Conservation (phyloP, 1,140 invertebrate species). For the Drosophila albomicans region DNA sequence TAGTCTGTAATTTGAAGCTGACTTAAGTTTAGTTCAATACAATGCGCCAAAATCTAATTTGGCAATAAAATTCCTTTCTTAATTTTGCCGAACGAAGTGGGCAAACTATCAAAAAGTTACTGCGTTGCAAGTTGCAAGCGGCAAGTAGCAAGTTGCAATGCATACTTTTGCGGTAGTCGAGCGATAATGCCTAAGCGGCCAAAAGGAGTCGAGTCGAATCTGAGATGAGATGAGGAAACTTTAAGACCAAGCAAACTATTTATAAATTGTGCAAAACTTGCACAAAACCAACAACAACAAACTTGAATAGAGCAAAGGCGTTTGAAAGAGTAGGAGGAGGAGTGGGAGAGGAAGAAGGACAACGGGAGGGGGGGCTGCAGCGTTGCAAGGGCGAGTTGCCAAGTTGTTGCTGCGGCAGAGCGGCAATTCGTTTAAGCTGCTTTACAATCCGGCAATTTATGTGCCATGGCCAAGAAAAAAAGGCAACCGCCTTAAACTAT, state of each 20-base stretch:
- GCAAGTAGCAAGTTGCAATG: conserved; percentile 35
- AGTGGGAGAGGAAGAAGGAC: not conserved
- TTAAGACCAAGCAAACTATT: conserved; percentile 80
- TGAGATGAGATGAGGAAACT: conserved; percentile 49
- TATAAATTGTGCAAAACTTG: conserved; percentile 79
- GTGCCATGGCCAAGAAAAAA: conserved; percentile 55
- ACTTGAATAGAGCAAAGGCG: conserved; percentile 30
- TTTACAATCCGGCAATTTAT: conserved; percentile 78
- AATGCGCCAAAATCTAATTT: conserved; percentile 72
- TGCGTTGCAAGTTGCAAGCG: conserved; percentile 18
- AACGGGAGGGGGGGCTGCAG: not conserved
- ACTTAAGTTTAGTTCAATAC: conserved; percentile 26
- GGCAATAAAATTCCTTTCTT: conserved; percentile 76
- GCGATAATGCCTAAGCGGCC: conserved; percentile 62
- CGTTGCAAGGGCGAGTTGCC: conserved; percentile 53
- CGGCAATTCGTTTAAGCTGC: conserved; percentile 80
- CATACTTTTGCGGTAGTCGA: conserved; percentile 68
- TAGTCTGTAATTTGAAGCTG: conserved; percentile 11
- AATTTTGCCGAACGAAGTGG: conserved; percentile 51
- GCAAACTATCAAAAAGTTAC: conserved; percentile 50
- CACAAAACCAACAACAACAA: conserved; percentile 51
- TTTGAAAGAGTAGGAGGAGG: not conserved
- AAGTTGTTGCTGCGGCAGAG: conserved; percentile 66
- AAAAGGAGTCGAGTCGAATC: not conserved
- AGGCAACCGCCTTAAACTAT: conserved; percentile 66